Base-by-base conservation (phyloP, 2,888 invertebrate genomes). In the Hypena proboscidalis region DNA sequence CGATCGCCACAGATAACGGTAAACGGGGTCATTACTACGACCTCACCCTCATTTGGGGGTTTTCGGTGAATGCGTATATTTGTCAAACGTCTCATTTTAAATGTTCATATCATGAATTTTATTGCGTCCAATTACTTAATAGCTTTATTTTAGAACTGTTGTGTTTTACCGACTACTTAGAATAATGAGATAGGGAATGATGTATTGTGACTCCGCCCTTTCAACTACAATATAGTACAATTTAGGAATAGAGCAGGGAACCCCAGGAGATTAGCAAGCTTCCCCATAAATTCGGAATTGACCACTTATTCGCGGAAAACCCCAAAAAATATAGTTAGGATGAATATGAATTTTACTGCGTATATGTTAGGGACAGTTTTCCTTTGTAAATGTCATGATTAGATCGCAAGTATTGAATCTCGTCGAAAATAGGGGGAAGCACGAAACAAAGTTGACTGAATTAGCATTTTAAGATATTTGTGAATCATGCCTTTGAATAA, bases 21-120 rank as follows among this genome's bases (percentile, higher is more conserved):
- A 84, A 81, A 85, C 76, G 81, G 74, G 81, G 83, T 83, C 83
- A 88, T 89, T 87, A 85, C 68, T 69, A 72, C 70, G 77, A 80
- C 80, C 83, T 83, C 74, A 67, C 80, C 73, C 46, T 42, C 70
- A 80, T 78, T 82, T 77, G 48, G 67, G 72, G 70, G 70, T 75
- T 78, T 74, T 67, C 72, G 67, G 69, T 80, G 83, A 73, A 81
- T 77, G 74, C 54, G 64, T 77, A 71, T 81, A 85, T 89, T 85
- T 80, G 80, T 89, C 85, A 85, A 80, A 77, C 53, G 67, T 58
- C 62, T 65, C 67, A 71, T 74, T 80, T 82, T 73, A 63, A 75
- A 70, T 66, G 74, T 66, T 73, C 60, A 67, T 67, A 70, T 63
- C 70, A 67, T 71, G 70, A 77, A 71, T 79, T 85, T 82, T 83